Evolutionary conservation across 35 echinoderm and acorn worm species (phyloP), one percentile per base, ranked within the genome.

Genomic region (Hemicentrotus pulcherrimus): DNA sequence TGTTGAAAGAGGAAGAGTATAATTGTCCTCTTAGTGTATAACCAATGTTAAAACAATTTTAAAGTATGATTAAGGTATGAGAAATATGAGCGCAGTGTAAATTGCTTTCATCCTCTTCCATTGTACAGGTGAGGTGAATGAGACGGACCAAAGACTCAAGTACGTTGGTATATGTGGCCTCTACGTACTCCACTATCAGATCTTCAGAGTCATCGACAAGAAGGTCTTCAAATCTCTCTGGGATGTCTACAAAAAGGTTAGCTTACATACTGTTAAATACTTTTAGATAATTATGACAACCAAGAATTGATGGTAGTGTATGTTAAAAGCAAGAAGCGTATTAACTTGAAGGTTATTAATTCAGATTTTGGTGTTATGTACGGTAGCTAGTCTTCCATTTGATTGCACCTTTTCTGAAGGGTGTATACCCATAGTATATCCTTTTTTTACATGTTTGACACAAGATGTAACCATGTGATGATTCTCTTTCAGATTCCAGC

Each of bases 191-290:
- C 97, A 99, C 61, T 99, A 97, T 86, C 98, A 99, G 58, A 97
- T 99, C 61, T 99, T 99, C 94, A 95, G 98, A 35, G 98, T 99
- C 94, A 99, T 99, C 45, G 98, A 99, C 94, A 99, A 99, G 95
- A 99, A 99, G 94, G 96, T 97, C 35, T 99, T 99, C 94, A 96
- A 96, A 61, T 47, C 96, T 18, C 94, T 99, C 5, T 99, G 98
- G 98, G 98, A 99, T 95, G 98, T 99, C 59, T 99, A 99, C 91
- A 97, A 97, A 59, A 99, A 97, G 96, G 98, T 97, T n/a, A n/a
- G 65, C 65, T 24, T 70, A 4, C 5, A 70, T 28, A 24, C 16
- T 70, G 61, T n/a, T n/a, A n/a, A n/a, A n/a, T n/a, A n/a, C n/a
- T n/a, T n/a, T n/a, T n/a, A n/a, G n/a, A n/a, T n/a, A n/a, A n/a